Conservation (phyloP, 2,113 vertebrate genomes). For the Seriola rivoliana region DNA sequence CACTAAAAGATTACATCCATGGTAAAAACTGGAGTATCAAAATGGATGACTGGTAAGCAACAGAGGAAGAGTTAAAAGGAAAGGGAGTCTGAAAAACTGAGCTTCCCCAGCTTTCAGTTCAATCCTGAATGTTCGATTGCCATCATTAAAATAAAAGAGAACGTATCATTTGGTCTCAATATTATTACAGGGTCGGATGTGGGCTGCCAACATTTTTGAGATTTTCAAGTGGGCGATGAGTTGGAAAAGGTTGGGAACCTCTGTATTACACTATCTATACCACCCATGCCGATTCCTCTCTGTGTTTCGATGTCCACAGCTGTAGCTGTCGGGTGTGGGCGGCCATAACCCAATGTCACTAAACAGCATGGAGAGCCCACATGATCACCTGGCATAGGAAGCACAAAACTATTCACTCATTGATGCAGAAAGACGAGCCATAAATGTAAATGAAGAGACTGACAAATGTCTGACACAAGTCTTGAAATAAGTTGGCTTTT, state of each 20-base stretch:
- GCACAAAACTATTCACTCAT: constrained; percentile 16
- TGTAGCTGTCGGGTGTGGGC: constrained; percentile 23
- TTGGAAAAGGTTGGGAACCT: background rate
- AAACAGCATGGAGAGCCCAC: constrained; percentile 46
- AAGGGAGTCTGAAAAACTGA: too few species aligned
- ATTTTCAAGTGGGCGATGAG: too few species aligned
- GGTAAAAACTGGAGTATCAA: too few species aligned
- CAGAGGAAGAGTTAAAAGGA: too few species aligned
- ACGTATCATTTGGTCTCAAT: too few species aligned
- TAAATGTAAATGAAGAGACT: background rate
- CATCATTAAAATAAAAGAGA: too few species aligned
- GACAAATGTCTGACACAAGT: background rate
- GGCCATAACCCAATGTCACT: constrained; percentile 23
- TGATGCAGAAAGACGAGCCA: background rate
- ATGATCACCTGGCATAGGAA: constrained; percentile 20
- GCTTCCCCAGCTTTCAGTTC: too few species aligned
- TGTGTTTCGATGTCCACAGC: constrained; percentile 13
- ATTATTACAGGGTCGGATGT: too few species aligned
- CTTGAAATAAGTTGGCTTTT: background rate
- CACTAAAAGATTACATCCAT: too few species aligned
- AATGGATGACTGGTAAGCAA: too few species aligned
- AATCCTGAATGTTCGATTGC: too few species aligned
- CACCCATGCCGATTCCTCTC: background rate
- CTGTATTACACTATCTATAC: background rate
- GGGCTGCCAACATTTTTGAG: too few species aligned